Evolutionary conservation across 2,888 invertebrate species (phyloP).

Genomic region (Drosophila stalkeri): DNA sequence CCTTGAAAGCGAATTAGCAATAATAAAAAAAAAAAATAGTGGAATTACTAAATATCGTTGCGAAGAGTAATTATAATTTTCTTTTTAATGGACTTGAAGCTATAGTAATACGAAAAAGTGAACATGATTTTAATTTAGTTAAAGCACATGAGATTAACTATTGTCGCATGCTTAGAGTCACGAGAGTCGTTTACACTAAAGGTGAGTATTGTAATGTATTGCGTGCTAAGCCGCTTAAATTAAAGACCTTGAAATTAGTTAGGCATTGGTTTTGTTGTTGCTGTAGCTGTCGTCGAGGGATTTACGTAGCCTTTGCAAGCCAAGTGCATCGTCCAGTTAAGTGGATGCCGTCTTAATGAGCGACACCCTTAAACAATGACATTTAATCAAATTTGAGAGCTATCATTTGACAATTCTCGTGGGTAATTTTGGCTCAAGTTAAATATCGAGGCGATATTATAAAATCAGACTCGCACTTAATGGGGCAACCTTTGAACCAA

Average conservation of each 20-base stretch:
- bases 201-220: not conserved
- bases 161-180: conserved; percentile 27
- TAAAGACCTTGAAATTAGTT: conserved; percentile 28
- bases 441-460: not conserved
- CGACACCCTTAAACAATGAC: conserved; percentile 17
- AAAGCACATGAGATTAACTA: conserved; percentile 50
- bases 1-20: no score
- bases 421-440: not conserved
- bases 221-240: conserved; percentile 59
- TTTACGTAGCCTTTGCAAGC: conserved; percentile 1
- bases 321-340: conserved; percentile 37
- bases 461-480: not conserved
- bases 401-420: not conserved
- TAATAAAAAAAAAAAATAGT: no score
- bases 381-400: not conserved
- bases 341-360: conserved; percentile 20
- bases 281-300: conserved; percentile 4
- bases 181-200: not conserved
- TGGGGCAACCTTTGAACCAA: not conserved
- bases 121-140: conserved; percentile 66
- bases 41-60: no score
- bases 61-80: not conserved
- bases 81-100: not conserved
- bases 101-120: conserved; percentile 47
- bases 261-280: conserved; percentile 2